phyloP scores from a whole-genome alignment of 30 jellyfish, hydroid and myxozoan genomes.

The Turritopsis dohrnii region DNA sequence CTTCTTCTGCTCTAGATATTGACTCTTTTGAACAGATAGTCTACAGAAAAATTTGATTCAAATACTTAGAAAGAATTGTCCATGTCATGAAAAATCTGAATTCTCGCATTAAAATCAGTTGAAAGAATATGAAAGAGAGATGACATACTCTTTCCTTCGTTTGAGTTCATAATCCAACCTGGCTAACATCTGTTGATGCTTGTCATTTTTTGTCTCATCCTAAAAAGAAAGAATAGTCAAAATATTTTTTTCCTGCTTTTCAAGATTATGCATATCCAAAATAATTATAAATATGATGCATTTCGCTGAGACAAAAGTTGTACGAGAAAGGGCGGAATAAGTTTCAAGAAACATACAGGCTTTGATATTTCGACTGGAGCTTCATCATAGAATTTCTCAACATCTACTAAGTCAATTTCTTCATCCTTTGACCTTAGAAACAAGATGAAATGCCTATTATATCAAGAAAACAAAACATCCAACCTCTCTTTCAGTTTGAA shows the following conservation, averaged over 20 bases:
- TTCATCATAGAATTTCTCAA: conserved; percentile 67
- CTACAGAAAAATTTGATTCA: conserved; percentile 33
- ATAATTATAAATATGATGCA: too few species aligned
- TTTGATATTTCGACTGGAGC: conserved; percentile 69
- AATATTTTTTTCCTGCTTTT: background rate
- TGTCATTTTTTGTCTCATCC: conserved; percentile 53
- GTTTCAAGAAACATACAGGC: conserved; percentile 36
- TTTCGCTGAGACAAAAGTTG: too few species aligned
- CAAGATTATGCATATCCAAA: too few species aligned
- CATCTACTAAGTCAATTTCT: conserved; percentile 72
- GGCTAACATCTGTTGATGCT: conserved; percentile 81
- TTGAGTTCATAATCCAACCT: conserved; percentile 83
- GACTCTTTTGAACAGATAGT: conserved; percentile 51
- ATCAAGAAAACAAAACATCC: background rate
- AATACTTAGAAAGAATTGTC: too few species aligned
- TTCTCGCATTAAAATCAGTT: too few species aligned
- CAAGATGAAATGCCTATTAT: too few species aligned
- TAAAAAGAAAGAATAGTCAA: conserved; percentile 13
- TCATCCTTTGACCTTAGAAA: conserved; percentile 84
- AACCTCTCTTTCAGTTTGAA: background rate
- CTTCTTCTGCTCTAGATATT: conserved; percentile 44
- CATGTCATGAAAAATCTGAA: too few species aligned
- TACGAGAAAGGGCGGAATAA: too few species aligned
- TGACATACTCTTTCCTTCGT: conserved; percentile 63
- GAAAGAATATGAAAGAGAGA: background rate